Base-by-base conservation (phyloP, 2,888 invertebrate genomes). In the Hydraecia micacea region DNA sequence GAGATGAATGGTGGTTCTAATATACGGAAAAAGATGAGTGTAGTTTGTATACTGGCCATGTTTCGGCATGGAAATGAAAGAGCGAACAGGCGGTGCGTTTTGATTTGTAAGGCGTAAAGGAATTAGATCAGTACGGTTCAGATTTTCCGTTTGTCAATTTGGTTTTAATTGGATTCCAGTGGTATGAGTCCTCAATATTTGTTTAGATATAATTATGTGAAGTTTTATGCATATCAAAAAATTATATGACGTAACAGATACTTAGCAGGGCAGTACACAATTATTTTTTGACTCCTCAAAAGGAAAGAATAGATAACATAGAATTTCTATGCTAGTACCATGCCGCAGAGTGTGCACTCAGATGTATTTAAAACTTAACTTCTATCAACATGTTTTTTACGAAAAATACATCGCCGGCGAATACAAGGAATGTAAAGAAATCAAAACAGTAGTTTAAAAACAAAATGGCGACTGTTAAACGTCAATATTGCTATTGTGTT, bases 1-100 rank as follows among this genome's bases (percentile, higher is more conserved):
- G 73, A 75, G 76, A 75, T 83, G 80, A 85, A 85, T 87, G 60
- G 72, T 73, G 66, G 49, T 70, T 52, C 66, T 78, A 81, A 86
- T 86, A 72, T 75, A 73, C 49, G 73, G 72, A 74, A 74, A 75
- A 78, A 76, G 36, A 73, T 69, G 73, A 68, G 58, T 83, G 46
- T 39, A 58, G 75, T 83, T 75, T 80, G 72, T 75, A 75, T 18
- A 76, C 77, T 42, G 55, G 81, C 73, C 81, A 84, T 77, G 81
- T 81, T 85, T 81, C 42, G 32, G 13, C 55, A 78, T 84, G 74
- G 77, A 63, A 62, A 81, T 85, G 60, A 65, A 81, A 84, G 60
- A 77, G 55, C 60, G 73, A 63, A 80, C 75, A 55, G 72, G 42
- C 73, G 49, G 67, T 39, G 55, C 70, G 66, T 28, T 80, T 72